Conservation (phyloP, 2,797 vertebrate species). For the Trichosurus vulpecula region DNA sequence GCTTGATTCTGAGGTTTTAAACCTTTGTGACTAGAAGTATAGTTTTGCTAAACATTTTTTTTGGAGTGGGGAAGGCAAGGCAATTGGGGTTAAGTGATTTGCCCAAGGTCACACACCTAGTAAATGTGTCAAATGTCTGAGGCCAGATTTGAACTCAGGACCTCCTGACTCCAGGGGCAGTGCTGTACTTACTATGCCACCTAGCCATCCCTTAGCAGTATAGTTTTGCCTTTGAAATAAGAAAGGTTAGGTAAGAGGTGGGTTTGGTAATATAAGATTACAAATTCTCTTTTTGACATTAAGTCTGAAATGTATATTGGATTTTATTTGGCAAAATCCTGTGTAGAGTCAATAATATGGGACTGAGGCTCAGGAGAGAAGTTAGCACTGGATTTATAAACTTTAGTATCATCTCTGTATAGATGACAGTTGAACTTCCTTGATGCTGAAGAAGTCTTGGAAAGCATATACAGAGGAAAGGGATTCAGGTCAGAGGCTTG, state of each 20-base stretch:
- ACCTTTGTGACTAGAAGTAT: background rate
- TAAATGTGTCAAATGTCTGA: too few relatives aligned
- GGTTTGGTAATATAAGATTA: background rate
- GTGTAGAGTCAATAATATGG: background rate
- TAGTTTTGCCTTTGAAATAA: background rate
- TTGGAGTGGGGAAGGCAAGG: too few relatives aligned
- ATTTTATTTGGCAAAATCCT: background rate
- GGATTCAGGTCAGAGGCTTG: background rate
- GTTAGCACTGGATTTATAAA: background rate
- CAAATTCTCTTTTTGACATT: background rate
- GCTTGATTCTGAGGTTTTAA: background rate
- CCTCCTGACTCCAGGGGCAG: too few relatives aligned
- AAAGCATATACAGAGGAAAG: background rate
- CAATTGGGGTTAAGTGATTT: too few relatives aligned
- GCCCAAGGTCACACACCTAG: too few relatives aligned
- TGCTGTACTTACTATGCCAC: too few relatives aligned
- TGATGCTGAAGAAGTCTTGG: background rate
- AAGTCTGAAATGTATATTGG: background rate
- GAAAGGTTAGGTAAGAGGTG: background rate
- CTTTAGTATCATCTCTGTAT: background rate
- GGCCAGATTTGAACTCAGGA: too few relatives aligned
- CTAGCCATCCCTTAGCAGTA: too few relatives aligned
- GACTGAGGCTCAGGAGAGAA: background rate
- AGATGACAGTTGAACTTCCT: background rate
- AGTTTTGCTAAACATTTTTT: too few relatives aligned